These are phyloP conservation scores for Drosophila demipolita DNA, from an alignment of 2,888 invertebrate species.

Conservation along the genomic window DNA sequence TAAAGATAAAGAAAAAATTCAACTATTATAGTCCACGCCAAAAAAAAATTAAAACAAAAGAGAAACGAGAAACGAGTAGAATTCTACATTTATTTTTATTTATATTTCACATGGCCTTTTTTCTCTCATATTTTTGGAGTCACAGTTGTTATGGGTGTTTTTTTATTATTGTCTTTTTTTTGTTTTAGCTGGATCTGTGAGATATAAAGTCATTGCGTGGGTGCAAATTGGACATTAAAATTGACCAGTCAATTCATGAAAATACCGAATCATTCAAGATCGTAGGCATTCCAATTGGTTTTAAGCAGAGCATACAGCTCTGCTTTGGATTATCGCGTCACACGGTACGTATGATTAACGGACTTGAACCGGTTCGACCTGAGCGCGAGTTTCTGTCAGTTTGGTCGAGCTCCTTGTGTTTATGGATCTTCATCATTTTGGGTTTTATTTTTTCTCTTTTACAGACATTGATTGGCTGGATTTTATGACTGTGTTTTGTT, in stretches of 20 bases:
- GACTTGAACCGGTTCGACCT: slow-evolving; percentile 15
- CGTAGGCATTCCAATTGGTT: slow-evolving; percentile 74
- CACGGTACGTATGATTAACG: slow-evolving; percentile 69
- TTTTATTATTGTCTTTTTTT: slow-evolving; percentile 1
- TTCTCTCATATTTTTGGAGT: slow-evolving; percentile 47
- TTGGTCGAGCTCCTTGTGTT: slow-evolving; percentile 17
- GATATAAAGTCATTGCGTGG: slow-evolving; percentile 55
- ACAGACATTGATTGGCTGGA: slow-evolving; percentile 48
- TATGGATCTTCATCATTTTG: slow-evolving; percentile 19
- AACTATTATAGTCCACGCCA: slow-evolving; percentile 65
- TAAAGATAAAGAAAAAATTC: slow-evolving; percentile 49
- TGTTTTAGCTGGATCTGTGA: slow-evolving; percentile 22
- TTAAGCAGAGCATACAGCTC: slow-evolving; percentile 52
- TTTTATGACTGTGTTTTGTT: slow-evolving; percentile 33
- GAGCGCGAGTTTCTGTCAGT: slow-evolving; percentile 25
- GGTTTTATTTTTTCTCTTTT: slow-evolving; percentile 22
- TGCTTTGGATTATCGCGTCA: slow-evolving; percentile 31
- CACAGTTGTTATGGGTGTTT: slow-evolving; percentile 27
- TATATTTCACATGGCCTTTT: slow-evolving; percentile 75
- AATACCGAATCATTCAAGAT: slow-evolving; percentile 76
- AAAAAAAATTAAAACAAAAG: slow-evolving; percentile 47
- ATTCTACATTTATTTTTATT: slow-evolving; percentile 65
- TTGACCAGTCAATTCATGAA: slow-evolving; percentile 76
- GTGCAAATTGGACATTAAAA: slow-evolving; percentile 69
- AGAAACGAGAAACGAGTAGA: slow-evolving; percentile 28